A percentile compares a stretch with the other conserved stretches of the same genome.
Conservation (phyloP, 2,113 vertebrate genomes). For the Pygoscelis adeliae region DNA sequence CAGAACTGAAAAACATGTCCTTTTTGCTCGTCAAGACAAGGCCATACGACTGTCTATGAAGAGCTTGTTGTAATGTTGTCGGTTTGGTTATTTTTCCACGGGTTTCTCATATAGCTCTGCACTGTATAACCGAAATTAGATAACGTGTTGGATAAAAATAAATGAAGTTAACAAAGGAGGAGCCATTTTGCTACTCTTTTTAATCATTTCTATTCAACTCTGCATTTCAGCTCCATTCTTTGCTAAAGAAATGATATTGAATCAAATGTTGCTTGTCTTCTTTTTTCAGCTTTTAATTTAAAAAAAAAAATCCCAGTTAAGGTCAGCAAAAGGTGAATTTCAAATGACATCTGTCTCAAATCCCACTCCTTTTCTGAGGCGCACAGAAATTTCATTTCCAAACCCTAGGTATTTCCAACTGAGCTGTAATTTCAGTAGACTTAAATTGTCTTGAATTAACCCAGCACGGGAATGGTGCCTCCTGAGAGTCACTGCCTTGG, state of each 20-base stretch:
- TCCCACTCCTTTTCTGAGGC: background rate
- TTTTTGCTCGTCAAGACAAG: background rate
- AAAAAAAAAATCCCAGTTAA: background rate
- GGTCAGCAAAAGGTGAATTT: constrained; percentile 10
- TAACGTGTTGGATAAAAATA: constrained; percentile 12
- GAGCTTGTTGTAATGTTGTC: background rate
- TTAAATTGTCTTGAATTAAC: background rate
- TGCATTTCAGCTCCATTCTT: background rate
- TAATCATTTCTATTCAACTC: background rate
- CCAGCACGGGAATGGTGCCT: background rate
- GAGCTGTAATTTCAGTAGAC: background rate
- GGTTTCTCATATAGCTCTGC: background rate
- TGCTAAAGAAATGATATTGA: background rate
- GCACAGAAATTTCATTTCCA: background rate
- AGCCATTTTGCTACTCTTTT: background rate
- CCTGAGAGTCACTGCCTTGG: constrained; percentile 13
- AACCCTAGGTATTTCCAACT: background rate
- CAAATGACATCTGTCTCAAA: background rate
- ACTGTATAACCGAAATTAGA: constrained; percentile 54
- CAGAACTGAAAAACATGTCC: background rate
- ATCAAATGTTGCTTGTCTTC: background rate
- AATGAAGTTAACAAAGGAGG: background rate
- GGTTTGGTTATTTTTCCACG: constrained; percentile 47
- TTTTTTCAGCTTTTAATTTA: constrained; percentile 1
- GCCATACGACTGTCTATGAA: background rate